Conservation (phyloP, 2,888 invertebrate genomes). For the Lysandra bellargus region DNA sequence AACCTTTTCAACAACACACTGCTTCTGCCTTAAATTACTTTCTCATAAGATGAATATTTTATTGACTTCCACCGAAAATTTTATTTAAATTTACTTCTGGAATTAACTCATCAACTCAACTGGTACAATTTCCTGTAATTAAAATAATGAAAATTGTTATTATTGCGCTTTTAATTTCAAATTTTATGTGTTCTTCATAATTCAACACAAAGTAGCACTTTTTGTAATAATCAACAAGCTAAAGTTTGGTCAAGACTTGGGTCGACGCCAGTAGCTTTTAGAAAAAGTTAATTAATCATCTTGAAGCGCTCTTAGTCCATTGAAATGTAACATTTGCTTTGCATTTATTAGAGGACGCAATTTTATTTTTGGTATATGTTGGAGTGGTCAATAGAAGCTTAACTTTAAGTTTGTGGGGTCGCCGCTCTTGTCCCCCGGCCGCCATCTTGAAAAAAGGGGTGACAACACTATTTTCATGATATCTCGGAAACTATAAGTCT, state of each 20-base stretch:
- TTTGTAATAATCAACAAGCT: not conserved
- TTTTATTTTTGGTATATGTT: too few relatives aligned
- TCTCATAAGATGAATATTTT: constrained; percentile 4
- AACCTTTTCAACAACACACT: not conserved
- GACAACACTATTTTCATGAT: too few relatives aligned
- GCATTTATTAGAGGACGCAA: too few relatives aligned
- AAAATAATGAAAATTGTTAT: too few relatives aligned
- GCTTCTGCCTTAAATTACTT: not conserved
- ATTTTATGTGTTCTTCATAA: not conserved
- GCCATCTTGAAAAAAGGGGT: too few relatives aligned
- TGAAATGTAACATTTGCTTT: too few relatives aligned
- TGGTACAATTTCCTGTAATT: too few relatives aligned
- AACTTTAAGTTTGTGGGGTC: too few relatives aligned
- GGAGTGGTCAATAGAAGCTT: too few relatives aligned
- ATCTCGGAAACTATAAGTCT: too few relatives aligned
- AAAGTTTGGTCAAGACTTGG: constrained; percentile 25
- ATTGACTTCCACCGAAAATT: constrained; percentile 1
- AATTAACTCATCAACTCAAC: not conserved
- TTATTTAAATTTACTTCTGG: not conserved
- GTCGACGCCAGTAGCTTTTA: constrained; percentile 26
- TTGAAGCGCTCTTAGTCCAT: not conserved
- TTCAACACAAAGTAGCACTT: not conserved
- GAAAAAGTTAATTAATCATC: constrained; percentile 31
- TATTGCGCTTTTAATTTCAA: not conserved
- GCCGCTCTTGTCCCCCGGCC: too few relatives aligned